Evolutionary conservation across 2,888 invertebrate species (phyloP).

Genomic region (Drosophila aldrichi): DNA sequence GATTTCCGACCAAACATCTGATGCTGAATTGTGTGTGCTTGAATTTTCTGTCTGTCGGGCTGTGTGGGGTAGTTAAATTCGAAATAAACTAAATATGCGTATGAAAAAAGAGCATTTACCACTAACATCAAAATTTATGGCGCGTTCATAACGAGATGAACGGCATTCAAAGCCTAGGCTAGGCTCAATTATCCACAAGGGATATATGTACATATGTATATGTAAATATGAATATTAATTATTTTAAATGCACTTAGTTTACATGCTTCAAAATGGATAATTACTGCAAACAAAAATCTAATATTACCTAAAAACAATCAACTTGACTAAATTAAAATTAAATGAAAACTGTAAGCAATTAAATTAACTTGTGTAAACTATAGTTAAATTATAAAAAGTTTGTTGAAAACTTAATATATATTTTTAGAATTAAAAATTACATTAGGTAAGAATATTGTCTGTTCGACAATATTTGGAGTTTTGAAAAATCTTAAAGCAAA

Average conservation of each 20-base stretch:
- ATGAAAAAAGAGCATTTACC: conserved; percentile 1
- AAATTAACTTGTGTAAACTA: no score
- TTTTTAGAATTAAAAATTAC: no score
- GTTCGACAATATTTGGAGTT: no score
- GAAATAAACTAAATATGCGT: conserved; percentile 10
- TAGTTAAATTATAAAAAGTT: no score
- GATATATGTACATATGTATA: neutral
- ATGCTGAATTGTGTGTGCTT: conserved; percentile 1
- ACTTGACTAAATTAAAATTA: no score
- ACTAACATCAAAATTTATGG: conserved; percentile 4
- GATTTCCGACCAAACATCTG: conserved; percentile 24
- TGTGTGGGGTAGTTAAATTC: conserved; percentile 5
- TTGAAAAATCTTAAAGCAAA: no score
- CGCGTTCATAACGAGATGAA: neutral
- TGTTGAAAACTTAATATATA: no score
- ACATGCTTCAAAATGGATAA: no score
- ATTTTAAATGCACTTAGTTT: neutral
- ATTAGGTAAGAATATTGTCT: no score
- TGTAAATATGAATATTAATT: neutral
- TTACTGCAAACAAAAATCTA: no score
- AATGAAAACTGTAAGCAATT: no score
- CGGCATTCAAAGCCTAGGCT: neutral
- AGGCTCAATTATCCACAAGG: neutral
- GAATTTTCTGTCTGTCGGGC: neutral
- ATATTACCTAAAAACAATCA: no score